Evolutionary conservation across 1,140 invertebrate species (phyloP).

Genomic region (Ceratosolen solmsi): DNA sequence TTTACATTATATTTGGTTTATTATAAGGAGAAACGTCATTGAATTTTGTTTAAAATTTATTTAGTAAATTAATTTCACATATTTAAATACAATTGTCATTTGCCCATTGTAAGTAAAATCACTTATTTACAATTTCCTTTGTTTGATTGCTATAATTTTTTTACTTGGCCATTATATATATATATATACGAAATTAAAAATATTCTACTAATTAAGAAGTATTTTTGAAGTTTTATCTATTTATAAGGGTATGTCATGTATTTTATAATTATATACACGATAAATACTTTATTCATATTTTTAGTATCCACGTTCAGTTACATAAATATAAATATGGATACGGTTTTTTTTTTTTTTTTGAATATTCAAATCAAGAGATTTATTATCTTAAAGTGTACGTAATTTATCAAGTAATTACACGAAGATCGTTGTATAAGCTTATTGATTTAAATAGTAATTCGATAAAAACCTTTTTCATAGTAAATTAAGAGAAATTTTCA

Average conservation of each 20-base stretch:
- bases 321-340: background rate
- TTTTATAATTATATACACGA: conserved; percentile 41
- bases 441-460: background rate
- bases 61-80: conserved; percentile 42
- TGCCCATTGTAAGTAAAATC: conserved; percentile 4
- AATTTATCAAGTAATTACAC: background rate
- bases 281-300: background rate
- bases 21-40: conserved; percentile 36
- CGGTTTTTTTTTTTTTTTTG: background rate
- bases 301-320: background rate
- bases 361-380: background rate
- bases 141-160: background rate
- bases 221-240: background rate
- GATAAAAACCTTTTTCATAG: background rate
- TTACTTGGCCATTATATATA: background rate
- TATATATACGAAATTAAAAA: conserved; percentile 5
- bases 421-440: background rate
- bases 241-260: conserved; percentile 52
- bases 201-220: background rate
- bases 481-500: background rate
- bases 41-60: conserved; percentile 54
- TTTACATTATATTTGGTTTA: conserved; percentile 21
- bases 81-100: background rate
- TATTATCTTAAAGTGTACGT: background rate
- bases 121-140: conserved; percentile 39